Evolutionary conservation across 2,888 invertebrate species (phyloP), one percentile per base, ranked within the genome.

Genomic region (Dexiosoma caninum): DNA sequence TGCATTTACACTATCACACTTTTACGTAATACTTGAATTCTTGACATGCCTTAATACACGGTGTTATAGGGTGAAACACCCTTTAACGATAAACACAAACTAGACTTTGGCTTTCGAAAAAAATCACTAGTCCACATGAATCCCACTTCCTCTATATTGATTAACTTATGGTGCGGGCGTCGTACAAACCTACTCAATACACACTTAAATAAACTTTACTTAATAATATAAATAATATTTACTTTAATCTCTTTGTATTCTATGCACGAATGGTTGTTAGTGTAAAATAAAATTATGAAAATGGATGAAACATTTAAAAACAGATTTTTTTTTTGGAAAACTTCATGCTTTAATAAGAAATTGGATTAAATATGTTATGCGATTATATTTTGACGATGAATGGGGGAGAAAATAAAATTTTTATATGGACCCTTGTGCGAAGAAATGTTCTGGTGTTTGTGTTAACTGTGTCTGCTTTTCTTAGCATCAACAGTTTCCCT

Each of bases 291-390:
- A 72, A 66, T 80, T 81, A 77, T 81, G 76, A 71, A 78, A 66
- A 60, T 71, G 71, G 72, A 55, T 49, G 59, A 49, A 66, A 77
- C 80, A 72, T 72, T 77, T 67, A 72, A 76, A 76, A 77, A 81
- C 76, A 72, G 60, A 77, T 81, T 69, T 69, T 57, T 66, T 57
- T 44, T 53, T 21, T n/a, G n/a, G n/a, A n/a, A 44, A 49, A 30
- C 19, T 71, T 44, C 9, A 71, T 60, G 62, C 67, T 42, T 72
- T 72, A 62, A 49, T 14, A 80, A 60, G 67, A 76, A 81, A 81
- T 81, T 71, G 57, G 80, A 81, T 81, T 81, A 79, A 27, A 6
- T 27, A 6, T 69, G 37, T 49, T 37, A 40, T 67, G 12, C 12
- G 21, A 37, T 16, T 44, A 27, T 16, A 16, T 60, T 55, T 55